Conservation (phyloP, 1,140 invertebrate species). For the Drosophila tsacasi region DNA sequence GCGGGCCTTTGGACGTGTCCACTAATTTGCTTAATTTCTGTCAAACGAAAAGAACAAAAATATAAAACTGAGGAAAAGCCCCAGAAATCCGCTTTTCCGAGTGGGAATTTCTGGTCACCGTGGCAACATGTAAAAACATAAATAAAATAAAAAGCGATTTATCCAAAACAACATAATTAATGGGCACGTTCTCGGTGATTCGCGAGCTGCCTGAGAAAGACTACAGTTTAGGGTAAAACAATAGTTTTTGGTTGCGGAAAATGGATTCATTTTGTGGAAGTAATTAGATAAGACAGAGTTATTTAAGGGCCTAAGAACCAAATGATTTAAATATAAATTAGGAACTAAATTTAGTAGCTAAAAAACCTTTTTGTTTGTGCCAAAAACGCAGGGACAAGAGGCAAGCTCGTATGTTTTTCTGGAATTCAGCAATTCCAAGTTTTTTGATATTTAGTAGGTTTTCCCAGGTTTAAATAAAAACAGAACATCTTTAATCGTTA, state of each 20-base stretch:
- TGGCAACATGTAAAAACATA: constrained; percentile 62
- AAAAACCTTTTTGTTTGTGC: background rate
- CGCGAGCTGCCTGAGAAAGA: background rate
- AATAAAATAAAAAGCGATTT: constrained; percentile 64
- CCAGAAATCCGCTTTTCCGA: constrained; percentile 37
- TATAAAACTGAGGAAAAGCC: constrained; percentile 3
- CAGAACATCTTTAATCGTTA: no score
- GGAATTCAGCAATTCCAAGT: no score
- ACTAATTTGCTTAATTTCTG: constrained; percentile 81
- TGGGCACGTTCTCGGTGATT: constrained; percentile 29
- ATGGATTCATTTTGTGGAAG: background rate
- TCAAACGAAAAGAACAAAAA: constrained; percentile 32
- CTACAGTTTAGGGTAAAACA: constrained; percentile 5
- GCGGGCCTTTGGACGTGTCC: constrained; percentile 52
- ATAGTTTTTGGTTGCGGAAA: background rate
- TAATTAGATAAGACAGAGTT: background rate
- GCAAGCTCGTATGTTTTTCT: no score
- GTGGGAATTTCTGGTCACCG: constrained; percentile 51
- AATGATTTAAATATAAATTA: background rate
- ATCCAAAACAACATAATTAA: constrained; percentile 72
- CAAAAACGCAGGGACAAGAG: no score
- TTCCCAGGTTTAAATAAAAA: no score
- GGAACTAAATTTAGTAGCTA: background rate
- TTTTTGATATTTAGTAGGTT: no score
- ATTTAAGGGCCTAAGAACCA: background rate